Conservation (phyloP, 2,113 vertebrate genomes). For the Megaceryle maxima region DNA sequence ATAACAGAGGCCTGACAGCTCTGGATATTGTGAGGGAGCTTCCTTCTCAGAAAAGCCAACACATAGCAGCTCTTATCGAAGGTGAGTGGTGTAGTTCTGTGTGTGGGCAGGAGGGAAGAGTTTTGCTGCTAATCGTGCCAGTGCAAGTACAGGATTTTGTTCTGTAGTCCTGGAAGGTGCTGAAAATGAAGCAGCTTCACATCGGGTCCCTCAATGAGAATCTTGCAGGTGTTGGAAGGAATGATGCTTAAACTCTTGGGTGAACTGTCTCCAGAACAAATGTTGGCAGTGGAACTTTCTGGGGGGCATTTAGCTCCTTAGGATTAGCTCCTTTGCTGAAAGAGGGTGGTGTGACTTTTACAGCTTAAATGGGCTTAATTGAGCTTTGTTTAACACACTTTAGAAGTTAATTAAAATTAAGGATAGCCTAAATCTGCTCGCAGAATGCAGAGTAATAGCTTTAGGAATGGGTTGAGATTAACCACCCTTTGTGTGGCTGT, state of each 20-base stretch:
- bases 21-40: conserved; percentile 93
- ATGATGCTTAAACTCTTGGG: rapidly evolving
- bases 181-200: not conserved
- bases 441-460: conserved; percentile 12
- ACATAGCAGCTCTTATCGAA: conserved; percentile 91
- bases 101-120: not conserved
- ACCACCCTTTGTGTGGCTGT: not conserved
- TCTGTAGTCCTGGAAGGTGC: not conserved
- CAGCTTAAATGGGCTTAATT: conserved; percentile 35
- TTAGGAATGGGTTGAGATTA: conserved; percentile 30
- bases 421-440: conserved; percentile 18
- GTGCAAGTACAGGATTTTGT: not conserved
- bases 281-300: not conserved
- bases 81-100: conserved; percentile 68
- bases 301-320: not conserved
- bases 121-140: not conserved
- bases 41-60: conserved; percentile 95
- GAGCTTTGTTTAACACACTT: conserved; percentile 33
- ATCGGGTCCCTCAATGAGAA: not conserved
- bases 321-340: not conserved
- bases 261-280: not conserved
- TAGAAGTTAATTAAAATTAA: conserved; percentile 52
- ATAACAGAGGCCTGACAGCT: conserved; percentile 88
- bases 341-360: not conserved
- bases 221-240: not conserved